Evolutionary conservation across 2,113 vertebrate genomes (phyloP), one percentile per base, ranked within the genome.

Genomic region (Aphyosemion australe): DNA sequence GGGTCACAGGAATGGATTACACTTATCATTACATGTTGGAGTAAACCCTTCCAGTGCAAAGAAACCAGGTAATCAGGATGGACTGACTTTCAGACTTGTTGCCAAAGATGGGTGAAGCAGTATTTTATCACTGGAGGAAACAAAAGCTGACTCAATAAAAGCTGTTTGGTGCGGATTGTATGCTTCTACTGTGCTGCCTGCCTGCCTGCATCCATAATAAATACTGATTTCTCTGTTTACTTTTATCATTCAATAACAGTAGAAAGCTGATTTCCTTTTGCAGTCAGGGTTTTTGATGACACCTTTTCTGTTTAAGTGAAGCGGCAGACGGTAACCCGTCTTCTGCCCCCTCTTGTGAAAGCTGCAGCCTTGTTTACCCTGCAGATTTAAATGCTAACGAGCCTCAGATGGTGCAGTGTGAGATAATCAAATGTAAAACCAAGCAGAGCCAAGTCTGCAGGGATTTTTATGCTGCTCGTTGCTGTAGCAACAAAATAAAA

Each of bases 101-200:
- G 78, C 84, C 86, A 82, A 83, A 84, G 72, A 78, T 39, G 10
- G 60, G 37, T 55, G 37, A 32, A 74, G n/a, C 37, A 80, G 9
- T 74, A 67, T 79, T 89, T 73, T 72, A 32, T 72, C 32, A 49
- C 69, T 56, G 82, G 83, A 18, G 4, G 47, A 60, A 79, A 74
- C 54, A 61, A 74, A 34, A 54, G 26, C 26, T 26, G 26, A 26
- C 26, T 26, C 26, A 5, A 26, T 26, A 37, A 54, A 71, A 63
- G 64, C 37, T 61, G 64, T 72, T 76, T 74, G 16, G 62, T 61
- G 74, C 16, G 32, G 20, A 69, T 26, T 68, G 61, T 63, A 39
- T 6, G 32, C 14, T 47, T 62, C 26, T 20, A 16, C 47, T 65
- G 60, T 51, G 60, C 52, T 52, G 8, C 21, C 31, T 15, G 8